Percentiles rank a stretch among this genome's conserved stretches.
Evolutionary conservation across 2,888 invertebrate genomes (phyloP).

Genomic region (Eilema caniola): DNA sequence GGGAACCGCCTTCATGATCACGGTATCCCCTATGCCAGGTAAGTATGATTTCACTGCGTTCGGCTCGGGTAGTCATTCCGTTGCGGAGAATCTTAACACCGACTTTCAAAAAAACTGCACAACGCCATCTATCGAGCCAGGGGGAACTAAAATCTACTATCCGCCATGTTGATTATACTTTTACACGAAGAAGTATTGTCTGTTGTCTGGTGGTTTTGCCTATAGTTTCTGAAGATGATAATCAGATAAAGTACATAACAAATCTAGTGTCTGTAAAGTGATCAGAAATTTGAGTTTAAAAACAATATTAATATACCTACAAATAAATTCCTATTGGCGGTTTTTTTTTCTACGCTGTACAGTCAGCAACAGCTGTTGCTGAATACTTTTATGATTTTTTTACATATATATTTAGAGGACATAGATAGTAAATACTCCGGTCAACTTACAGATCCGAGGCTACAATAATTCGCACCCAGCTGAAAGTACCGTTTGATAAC

Average conservation of each 20-base stretch:
- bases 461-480: too few species aligned
- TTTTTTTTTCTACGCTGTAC: too few species aligned
- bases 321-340: too few species aligned
- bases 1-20: slow-evolving; percentile 68
- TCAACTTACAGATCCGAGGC: too few species aligned
- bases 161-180: background rate
- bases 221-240: background rate
- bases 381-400: background rate
- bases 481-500: too few species aligned
- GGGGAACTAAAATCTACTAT: background rate
- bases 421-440: too few species aligned
- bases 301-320: too few species aligned
- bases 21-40: slow-evolving; percentile 70
- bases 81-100: slow-evolving; percentile 46
- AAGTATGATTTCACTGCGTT: slow-evolving; percentile 53
- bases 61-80: slow-evolving; percentile 19
- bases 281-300: background rate
- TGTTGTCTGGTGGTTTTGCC: background rate
- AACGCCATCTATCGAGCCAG: slow-evolving; percentile 40
- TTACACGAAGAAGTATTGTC: background rate
- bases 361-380: background rate
- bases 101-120: slow-evolving; percentile 33
- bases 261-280: background rate
- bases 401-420: too few species aligned
- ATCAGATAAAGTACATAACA: background rate